Conservation (phyloP, 2,888 invertebrate genomes). For the Cremastinae sp. region DNA sequence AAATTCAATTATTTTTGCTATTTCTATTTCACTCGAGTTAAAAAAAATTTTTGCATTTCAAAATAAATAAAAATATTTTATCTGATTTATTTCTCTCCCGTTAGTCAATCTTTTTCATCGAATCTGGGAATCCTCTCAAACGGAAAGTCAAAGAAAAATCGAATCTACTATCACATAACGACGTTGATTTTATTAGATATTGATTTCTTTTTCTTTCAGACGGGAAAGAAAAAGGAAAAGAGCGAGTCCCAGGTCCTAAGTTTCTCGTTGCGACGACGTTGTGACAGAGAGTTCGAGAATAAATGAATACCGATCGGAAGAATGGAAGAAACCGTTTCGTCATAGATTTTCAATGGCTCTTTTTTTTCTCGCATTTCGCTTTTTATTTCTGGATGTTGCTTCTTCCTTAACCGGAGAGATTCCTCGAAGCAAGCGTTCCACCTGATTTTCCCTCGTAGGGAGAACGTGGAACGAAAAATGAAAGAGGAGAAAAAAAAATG, state of each 20-base stretch:
- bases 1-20: too few species aligned
- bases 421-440: too few species aligned
- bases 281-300: conserved; percentile 69
- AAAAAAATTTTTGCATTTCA: too few species aligned
- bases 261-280: conserved; percentile 54
- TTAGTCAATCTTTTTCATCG: too few species aligned
- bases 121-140: conserved; percentile 8
- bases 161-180: conserved; percentile 62
- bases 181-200: conserved; percentile 77
- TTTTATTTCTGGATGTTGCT: conserved; percentile 36
- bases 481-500: conserved; percentile 2
- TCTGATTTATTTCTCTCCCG: too few species aligned
- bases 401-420: conserved; percentile 14
- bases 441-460: too few species aligned
- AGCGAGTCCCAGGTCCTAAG: conserved; percentile 15
- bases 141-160: conserved; percentile 27
- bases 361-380: conserved; percentile 32
- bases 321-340: conserved; percentile 42
- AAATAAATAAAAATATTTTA: too few species aligned
- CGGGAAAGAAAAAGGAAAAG: conserved; percentile 49
- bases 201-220: conserved; percentile 67
- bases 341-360: too few species aligned
- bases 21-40: conserved; percentile 16
- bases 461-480: conserved; percentile 18
- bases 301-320: conserved; percentile 74